Evolutionary conservation across 2,797 vertebrate species (phyloP).

Genomic region (Hoplostethus atlanticus): DNA sequence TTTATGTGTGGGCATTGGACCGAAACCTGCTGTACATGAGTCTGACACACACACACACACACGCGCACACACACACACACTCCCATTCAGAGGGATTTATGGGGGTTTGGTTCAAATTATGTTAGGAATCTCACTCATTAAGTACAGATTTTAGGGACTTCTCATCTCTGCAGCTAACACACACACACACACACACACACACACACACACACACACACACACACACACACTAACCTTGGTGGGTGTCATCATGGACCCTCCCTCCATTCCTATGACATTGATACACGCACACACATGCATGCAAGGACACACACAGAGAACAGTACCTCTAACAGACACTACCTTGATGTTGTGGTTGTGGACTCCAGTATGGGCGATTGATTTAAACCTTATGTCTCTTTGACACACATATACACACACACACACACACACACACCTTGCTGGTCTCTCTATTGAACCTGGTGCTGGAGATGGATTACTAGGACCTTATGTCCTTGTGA

Average conservation of each 20-base stretch:
- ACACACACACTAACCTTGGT: conserved; percentile 43
- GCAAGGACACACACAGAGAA: conserved; percentile 3
- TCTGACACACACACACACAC: background rate
- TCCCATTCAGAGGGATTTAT: background rate
- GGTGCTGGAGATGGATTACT: background rate
- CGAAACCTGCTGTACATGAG: conserved; percentile 35
- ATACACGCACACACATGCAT: conserved; percentile 21
- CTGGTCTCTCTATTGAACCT: conserved; percentile 34
- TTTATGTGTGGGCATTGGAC: conserved; percentile 36
- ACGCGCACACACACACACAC: background rate
- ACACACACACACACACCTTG: background rate
- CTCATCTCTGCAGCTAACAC: conserved; percentile 45
- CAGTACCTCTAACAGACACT: background rate
- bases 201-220: conserved; percentile 1
- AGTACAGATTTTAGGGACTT: conserved; percentile 24
- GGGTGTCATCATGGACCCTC: conserved; percentile 49
- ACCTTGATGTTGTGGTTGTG: background rate
- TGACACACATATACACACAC: background rate
- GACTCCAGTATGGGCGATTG: background rate
- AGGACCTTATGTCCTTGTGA: background rate
- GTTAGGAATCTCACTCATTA: conserved; percentile 1
- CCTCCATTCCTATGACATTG: conserved; percentile 45
- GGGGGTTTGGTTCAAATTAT: background rate
- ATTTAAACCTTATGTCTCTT: background rate
- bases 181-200: background rate